Base-by-base conservation (phyloP, 1,140 invertebrate genomes). In the Mya arenaria region DNA sequence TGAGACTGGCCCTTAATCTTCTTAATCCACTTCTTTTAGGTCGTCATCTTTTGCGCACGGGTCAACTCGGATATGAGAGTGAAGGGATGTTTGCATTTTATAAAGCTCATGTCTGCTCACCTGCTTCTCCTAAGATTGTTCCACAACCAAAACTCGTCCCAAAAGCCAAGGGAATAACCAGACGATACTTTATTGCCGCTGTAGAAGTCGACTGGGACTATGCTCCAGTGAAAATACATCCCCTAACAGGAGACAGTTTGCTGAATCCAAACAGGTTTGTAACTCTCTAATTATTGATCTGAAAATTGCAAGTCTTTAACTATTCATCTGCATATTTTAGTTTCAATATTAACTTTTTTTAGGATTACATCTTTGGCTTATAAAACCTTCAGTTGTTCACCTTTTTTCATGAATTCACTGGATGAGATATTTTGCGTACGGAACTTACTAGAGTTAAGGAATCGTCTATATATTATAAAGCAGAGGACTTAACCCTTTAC, bases 191-290 rank as follows among this genome's bases (percentile, higher is more conserved):
- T 58, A 89, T 89, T 30, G 88, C 56, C 23, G 86, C 86, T 8
- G 74, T 87, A 10, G 88, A 89, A 78, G 41, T 82, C 3, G 79
- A 84, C 52, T 89, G 88, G 88, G 77, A 89, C 28, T 89, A 86
- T 77, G 86, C 86, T 10, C 86, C 87, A 19, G 30, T 69, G n/a
- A 66, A 36, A 37, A 1, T 0, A 39, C 32, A 66, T 37, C 30
- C 36, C n/a, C n/a, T 36, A 1, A 28, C 17, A 10, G 19, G 36
- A 32, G 63, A 32, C 10, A 36, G 19, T 37, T 37, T 66, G 19
- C 19, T n/a, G 4, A 37, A 66, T 37, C 63, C 63, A 13, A 28
- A 58, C 8, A 41, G 71, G 84, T 85, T 10, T 52, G 25, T n/a
- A n/a, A n/a, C n/a, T n/a, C n/a, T 13, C 44, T 48, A n/a, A n/a